These are phyloP conservation scores for Hapalemur alaotrensis DNA, from an alignment of 2,797 vertebrate species.

Conservation along the genomic window DNA sequence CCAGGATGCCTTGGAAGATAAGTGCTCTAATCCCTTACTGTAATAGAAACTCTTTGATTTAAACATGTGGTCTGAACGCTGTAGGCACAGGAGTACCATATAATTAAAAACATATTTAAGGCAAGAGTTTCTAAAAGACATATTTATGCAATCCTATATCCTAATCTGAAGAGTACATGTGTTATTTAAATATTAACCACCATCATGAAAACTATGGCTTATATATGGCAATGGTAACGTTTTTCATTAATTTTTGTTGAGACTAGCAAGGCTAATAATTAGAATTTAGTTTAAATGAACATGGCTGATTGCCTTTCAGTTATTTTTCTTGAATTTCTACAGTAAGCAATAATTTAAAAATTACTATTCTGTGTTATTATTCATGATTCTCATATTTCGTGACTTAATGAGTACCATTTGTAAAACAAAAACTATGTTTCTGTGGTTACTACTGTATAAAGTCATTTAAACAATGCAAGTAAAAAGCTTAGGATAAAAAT, in stretches of 20 bases:
- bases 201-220: background rate
- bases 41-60: conserved; percentile 50
- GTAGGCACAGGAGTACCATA: background rate
- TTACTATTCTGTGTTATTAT: background rate
- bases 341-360: background rate
- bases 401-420: background rate
- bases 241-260: conserved; percentile 46
- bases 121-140: conserved; percentile 4
- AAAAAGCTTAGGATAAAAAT: background rate
- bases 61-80: conserved; percentile 34
- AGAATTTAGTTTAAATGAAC: conserved; percentile 38
- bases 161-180: background rate
- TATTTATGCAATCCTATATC: background rate
- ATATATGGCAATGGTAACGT: background rate
- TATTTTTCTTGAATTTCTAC: background rate
- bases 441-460: background rate
- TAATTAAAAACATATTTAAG: conserved; percentile 58
- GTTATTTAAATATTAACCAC: background rate
- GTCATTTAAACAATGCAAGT: conserved; percentile 16
- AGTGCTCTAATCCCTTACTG: conserved; percentile 9
- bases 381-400: conserved; percentile 13
- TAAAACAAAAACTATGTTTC: background rate
- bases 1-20: background rate
- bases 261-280: background rate
- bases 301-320: background rate